Evolutionary conservation across 2,888 invertebrate species (phyloP).

Genomic region (Alentia gelatinosa): DNA sequence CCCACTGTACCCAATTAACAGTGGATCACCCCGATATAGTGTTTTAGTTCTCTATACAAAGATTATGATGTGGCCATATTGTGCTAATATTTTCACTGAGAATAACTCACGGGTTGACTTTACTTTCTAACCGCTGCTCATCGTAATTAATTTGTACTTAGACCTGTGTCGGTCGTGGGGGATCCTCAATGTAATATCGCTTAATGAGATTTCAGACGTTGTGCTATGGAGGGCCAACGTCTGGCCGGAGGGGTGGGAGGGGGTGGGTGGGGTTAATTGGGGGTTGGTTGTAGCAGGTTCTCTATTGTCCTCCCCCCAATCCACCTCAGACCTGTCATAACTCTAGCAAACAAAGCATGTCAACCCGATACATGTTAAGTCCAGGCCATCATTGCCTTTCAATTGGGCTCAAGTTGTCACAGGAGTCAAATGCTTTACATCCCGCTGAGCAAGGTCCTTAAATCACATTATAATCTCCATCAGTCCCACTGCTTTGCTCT

Average conservation of each 20-base stretch:
- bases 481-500: too few species aligned
- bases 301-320: neutral
- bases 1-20: too few species aligned
- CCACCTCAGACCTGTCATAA: slow-evolving; percentile 9
- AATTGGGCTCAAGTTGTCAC: neutral
- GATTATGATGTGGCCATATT: too few species aligned
- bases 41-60: too few species aligned
- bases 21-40: too few species aligned
- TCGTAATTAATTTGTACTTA: neutral
- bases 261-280: neutral
- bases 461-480: too few species aligned
- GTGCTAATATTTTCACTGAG: too few species aligned
- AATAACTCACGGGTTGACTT: too few species aligned
- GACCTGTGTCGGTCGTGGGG: neutral
- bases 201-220: neutral
- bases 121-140: neutral
- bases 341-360: slow-evolving; percentile 33
- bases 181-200: neutral
- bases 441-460: too few species aligned
- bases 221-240: neutral
- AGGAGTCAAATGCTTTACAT: neutral
- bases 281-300: neutral
- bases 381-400: neutral
- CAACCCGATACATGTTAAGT: neutral
- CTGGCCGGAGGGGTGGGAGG: neutral